Base-by-base conservation (phyloP, 1,140 invertebrate genomes). In the Formica exsecta region DNA sequence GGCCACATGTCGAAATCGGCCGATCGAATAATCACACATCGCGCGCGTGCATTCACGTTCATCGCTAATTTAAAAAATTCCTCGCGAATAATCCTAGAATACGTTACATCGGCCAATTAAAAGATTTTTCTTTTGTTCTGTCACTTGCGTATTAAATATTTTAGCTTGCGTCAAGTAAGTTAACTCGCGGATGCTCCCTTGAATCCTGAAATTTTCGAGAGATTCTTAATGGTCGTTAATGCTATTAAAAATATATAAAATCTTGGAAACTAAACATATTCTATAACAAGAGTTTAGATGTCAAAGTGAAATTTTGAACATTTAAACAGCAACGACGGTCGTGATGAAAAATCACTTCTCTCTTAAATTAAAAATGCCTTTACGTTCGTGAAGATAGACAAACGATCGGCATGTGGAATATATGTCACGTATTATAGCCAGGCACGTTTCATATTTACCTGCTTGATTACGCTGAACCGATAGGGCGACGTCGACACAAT, bases 401-500 rank as follows among this genome's bases (percentile, higher is more conserved):
- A 59, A 81, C 16, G 41, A 8, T 38, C 22, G 19, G 1, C 9
- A 7, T 22, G 6, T 19, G 22, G 32, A 2, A 32, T 32, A 36
- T 22, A 22, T 22, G 25, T 19, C 4, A 59, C 16, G 8, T 29
- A 22, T 4, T n/a, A n/a, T 3, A 44, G 36, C 7, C 54, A 61
- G 66, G 25, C 54, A 25, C 13, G 25, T 54, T 71, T 81, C 36
- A 71, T 81, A 87, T 75, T 80, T 90, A 87, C 70, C 81, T 68
- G 87, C 80, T 84, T 87, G 92, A 92, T 93, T 91, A 90, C 86
- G 85, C 77, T 59, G 85, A 29, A 77, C 73, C 88, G 73, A 84
- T 68, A 86, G 83, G 80, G 86, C 90, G 85, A 75, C 71, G 59
- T 19, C 32, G 71, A 9, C 74, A 89, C 88, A 89, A 89, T 89